Evolutionary conservation across 2,888 invertebrate genomes (phyloP), one percentile per base, ranked within the genome.

Genomic region (Acanthosepion esculentum): DNA sequence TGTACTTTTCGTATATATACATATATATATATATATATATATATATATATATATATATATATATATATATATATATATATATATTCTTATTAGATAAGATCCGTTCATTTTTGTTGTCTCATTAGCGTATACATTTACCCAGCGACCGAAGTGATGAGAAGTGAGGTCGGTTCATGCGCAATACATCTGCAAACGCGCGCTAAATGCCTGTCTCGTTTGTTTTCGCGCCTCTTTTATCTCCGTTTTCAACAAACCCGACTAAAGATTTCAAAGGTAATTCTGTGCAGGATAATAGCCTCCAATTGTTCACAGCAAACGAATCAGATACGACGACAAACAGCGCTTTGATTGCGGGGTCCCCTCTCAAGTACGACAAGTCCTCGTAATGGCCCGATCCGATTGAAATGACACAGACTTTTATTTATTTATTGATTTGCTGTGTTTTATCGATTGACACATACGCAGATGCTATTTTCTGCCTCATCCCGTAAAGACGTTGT

Each of bases 41-140:
- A 12, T 29, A 64, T 64, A 64, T 64, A 64, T 29, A 78, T 78
- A 78, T 78, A 78, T 78, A 78, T 78, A 78, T 78, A 64, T 78
- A n/a, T 78, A 78, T 78, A 78, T 78, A 78, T 78, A 78, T n/a
- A 78, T n/a, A 78, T n/a, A 10, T n/a, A 78, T n/a, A n/a, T n/a
- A n/a, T 78, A n/a, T 29, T 3, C 1, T 29, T 78, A 78, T 78
- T n/a, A n/a, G 78, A 78, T 78, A 33, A 78, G n/a, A n/a, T 78
- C 78, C 33, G 78, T n/a, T 78, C n/a, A 78, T 78, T 78, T 78
- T 12, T n/a, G 78, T 78, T 78, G 78, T 78, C 78, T 78, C 78
- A 78, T 78, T 78, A 78, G 78, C 78, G 78, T n/a, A n/a, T 78
- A 78, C 78, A 78, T 78, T 78, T 78, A 78, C 78, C 78, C n/a